phyloP scores from a whole-genome alignment of 2,113 vertebrate genomes.

The Piaya cayana region DNA sequence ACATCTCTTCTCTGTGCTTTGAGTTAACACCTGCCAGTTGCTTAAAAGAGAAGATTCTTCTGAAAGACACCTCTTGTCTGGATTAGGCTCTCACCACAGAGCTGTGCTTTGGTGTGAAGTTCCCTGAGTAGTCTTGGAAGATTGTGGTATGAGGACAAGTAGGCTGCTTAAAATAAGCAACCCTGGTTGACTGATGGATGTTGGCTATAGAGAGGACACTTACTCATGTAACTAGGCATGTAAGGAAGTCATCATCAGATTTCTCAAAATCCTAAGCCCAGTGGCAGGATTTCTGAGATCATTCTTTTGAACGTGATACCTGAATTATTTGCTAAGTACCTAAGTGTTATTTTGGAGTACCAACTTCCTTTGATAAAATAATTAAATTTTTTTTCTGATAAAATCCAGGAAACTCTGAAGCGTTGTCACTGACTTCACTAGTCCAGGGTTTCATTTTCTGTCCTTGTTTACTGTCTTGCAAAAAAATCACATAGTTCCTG shows the following conservation, averaged over 20 bases:
- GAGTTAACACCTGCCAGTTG: not conserved
- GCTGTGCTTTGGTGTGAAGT: not conserved
- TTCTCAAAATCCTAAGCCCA: not conserved
- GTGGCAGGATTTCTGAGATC: not conserved
- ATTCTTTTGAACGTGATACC: not conserved
- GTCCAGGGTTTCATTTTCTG: conserved; percentile 17
- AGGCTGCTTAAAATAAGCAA: not conserved
- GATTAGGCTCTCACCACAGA: not conserved
- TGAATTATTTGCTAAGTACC: not conserved
- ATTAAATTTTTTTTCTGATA: not conserved
- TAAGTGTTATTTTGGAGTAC: not conserved
- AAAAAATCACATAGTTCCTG: conserved; percentile 8
- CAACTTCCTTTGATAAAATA: not conserved
- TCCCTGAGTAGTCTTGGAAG: not conserved
- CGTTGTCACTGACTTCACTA: not conserved
- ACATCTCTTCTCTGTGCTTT: not conserved
- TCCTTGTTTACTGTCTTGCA: not conserved
- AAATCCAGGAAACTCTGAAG: not conserved
- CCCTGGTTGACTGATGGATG: not conserved
- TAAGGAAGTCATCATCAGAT: not conserved
- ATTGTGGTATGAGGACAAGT: not conserved
- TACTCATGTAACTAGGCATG: not conserved
- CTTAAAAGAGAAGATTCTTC: not conserved
- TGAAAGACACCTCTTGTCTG: not conserved
- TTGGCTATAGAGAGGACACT: not conserved